Conservation (phyloP, 2,888 invertebrate genomes). For the Chrysolina haemoptera region DNA sequence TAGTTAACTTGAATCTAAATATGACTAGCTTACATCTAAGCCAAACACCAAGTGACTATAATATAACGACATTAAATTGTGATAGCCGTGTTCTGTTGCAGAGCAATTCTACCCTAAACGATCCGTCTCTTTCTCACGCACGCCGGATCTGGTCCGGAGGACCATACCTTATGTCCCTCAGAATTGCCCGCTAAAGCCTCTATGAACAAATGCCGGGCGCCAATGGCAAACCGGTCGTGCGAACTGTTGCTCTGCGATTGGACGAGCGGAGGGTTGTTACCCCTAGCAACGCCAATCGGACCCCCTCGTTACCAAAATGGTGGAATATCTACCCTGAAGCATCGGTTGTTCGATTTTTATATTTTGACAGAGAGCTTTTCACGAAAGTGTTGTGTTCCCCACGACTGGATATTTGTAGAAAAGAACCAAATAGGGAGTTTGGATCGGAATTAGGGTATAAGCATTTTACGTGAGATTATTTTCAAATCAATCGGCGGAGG, state of each 20-base stretch:
- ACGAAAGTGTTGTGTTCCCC: constrained; percentile 62
- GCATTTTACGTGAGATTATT: constrained; percentile 50
- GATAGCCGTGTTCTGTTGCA: constrained; percentile 71
- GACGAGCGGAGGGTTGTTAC: constrained; percentile 61
- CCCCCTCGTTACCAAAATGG: constrained; percentile 65
- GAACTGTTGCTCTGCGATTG: constrained; percentile 63
- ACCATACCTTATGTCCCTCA: constrained; percentile 64
- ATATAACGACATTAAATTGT: constrained; percentile 72
- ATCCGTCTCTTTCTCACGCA: constrained; percentile 43
- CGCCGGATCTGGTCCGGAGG: constrained; percentile 66
- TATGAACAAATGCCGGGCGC: constrained; percentile 58
- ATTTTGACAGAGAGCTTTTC: constrained; percentile 66
- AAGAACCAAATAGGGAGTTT: constrained; percentile 36
- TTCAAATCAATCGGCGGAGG: constrained; percentile 48
- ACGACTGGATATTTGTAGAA: constrained; percentile 43
- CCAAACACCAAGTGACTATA: constrained; percentile 71
- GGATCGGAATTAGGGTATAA: constrained; percentile 49
- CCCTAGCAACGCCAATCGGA: constrained; percentile 70
- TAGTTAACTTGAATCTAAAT: constrained; percentile 69
- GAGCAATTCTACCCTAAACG: constrained; percentile 54
- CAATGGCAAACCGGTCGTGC: constrained; percentile 64
- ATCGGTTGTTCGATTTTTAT: constrained; percentile 69
- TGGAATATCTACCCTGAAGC: constrained; percentile 65
- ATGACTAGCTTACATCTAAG: constrained; percentile 71
- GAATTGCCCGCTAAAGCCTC: constrained; percentile 53